Percentiles rank a stretch among this genome's conserved stretches.
Evolutionary conservation across 2,888 invertebrate species (phyloP).

Genomic region (Mimumesa dahlbomi): DNA sequence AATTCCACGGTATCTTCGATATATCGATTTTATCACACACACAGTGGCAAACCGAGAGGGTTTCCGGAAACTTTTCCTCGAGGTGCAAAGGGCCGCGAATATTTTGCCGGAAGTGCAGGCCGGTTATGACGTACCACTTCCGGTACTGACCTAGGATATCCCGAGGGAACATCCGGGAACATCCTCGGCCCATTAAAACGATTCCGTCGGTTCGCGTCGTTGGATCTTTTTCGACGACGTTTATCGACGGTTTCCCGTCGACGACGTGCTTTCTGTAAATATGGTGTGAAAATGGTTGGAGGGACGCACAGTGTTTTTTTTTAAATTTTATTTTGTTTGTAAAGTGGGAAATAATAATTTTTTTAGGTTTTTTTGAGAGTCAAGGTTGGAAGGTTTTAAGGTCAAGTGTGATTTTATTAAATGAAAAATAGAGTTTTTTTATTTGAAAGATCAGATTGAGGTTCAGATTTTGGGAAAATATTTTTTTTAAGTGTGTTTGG

Average conservation of each 20-base stretch:
- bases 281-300: too few relatives aligned
- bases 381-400: too few relatives aligned
- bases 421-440: too few relatives aligned
- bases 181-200: slow-evolving; percentile 18
- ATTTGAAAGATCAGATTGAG: too few relatives aligned
- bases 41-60: slow-evolving; percentile 40
- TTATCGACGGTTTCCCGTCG: slow-evolving; percentile 25
- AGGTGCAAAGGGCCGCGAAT: slow-evolving; percentile 59
- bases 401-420: too few relatives aligned
- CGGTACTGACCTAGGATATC: slow-evolving; percentile 58
- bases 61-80: too few relatives aligned
- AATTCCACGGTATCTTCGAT: slow-evolving; percentile 50
- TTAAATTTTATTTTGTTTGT: too few relatives aligned
- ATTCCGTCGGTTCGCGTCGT: slow-evolving; percentile 3
- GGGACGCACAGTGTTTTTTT: too few relatives aligned
- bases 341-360: too few relatives aligned
- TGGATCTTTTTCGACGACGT: not conserved
- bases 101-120: slow-evolving; percentile 71
- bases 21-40: slow-evolving; percentile 26
- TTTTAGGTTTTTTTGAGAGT: too few relatives aligned
- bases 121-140: slow-evolving; percentile 75
- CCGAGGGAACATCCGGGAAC: not conserved
- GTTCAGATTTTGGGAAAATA: too few relatives aligned
- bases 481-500: too few relatives aligned
- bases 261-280: slow-evolving; percentile 6